A percentile compares a stretch with the other conserved stretches of the same genome.
These are phyloP conservation scores for Hemichromis elongatus DNA, from an alignment of 2,113 vertebrate genomes.

Conservation along the genomic window DNA sequence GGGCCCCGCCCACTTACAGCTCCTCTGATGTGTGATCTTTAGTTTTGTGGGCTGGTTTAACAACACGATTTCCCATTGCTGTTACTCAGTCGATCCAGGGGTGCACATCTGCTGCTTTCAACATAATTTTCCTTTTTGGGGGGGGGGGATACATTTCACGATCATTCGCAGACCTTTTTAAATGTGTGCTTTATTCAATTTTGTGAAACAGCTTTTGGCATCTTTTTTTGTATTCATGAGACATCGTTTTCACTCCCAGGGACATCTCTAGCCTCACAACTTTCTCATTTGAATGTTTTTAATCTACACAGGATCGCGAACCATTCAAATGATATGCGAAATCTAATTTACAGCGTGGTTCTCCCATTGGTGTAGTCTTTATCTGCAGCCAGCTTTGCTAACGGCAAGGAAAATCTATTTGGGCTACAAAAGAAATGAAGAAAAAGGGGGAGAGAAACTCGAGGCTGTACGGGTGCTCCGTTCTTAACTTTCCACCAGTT, in stretches of 20 bases:
- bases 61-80: background rate
- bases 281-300: slow-evolving; percentile 61
- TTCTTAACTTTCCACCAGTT: background rate
- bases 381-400: slow-evolving; percentile 44
- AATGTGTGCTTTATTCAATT: slow-evolving; percentile 39
- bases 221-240: slow-evolving; percentile 46
- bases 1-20: background rate
- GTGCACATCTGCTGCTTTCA: background rate
- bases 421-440: background rate
- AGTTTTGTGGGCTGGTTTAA: background rate
- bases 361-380: slow-evolving; percentile 33
- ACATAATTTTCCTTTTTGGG: background rate
- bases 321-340: slow-evolving; percentile 52
- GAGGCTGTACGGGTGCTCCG: background rate
- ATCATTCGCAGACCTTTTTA: slow-evolving; percentile 2
- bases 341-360: slow-evolving; percentile 46
- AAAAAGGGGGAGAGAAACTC: background rate
- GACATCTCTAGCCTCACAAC: slow-evolving; percentile 20
- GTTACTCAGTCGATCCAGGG: background rate
- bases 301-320: slow-evolving; percentile 58
- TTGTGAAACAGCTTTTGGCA: slow-evolving; percentile 14
- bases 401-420: slow-evolving; percentile 40
- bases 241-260: slow-evolving; percentile 20
- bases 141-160: background rate
- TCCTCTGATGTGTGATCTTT: background rate